phyloP scores from a whole-genome alignment of 2,797 vertebrate genomes.

The Chloroceryle inda region DNA sequence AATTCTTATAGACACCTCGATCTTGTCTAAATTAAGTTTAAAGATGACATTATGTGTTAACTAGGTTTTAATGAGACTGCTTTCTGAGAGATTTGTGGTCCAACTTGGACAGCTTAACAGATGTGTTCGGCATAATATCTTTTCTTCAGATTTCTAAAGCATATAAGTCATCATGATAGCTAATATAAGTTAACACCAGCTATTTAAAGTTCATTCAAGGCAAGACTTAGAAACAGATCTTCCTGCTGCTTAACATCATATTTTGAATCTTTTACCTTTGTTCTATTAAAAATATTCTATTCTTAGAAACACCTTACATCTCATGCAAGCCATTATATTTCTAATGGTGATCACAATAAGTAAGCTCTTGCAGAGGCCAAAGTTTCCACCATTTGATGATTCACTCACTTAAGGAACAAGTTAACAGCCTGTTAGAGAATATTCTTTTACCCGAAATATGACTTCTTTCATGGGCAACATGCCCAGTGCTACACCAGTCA shows the following conservation, averaged over 20 bases:
- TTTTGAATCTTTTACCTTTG: neutral
- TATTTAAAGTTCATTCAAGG: neutral
- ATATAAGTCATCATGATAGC: neutral
- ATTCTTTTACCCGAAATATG: neutral
- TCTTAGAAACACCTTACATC: neutral
- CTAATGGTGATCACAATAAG: neutral
- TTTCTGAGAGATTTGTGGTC: neutral
- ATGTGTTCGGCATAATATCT: neutral
- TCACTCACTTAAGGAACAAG: neutral
- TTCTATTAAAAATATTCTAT: neutral
- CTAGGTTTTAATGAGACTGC: neutral
- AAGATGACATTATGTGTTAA: neutral
- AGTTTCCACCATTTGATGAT: neutral
- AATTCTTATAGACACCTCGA: neutral
- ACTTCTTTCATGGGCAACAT: neutral
- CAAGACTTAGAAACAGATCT: neutral
- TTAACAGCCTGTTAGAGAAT: neutral
- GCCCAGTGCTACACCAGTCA: neutral
- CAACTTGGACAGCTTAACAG: neutral
- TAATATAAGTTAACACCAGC: neutral
- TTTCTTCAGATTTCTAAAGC: neutral
- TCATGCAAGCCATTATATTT: neutral
- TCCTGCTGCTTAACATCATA: neutral
- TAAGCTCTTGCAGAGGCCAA: neutral
- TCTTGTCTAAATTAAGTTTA: neutral